Conservation (phyloP, 1,140 invertebrate species). For the Drosophila kanapiae region DNA sequence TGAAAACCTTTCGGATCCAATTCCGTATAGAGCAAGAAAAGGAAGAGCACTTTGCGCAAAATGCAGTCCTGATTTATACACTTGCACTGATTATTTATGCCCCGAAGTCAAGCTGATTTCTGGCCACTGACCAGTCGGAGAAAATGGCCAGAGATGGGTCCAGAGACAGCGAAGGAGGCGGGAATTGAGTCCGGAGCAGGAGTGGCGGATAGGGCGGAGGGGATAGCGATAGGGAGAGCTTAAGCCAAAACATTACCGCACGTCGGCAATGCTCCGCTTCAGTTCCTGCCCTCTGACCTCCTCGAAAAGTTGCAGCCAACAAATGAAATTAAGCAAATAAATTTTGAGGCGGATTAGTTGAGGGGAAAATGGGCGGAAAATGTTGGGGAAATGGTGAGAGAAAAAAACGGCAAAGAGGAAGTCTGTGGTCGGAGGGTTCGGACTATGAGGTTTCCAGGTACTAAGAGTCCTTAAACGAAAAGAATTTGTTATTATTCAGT, state of each 20-base stretch:
- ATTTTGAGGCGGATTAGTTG: slow-evolving; percentile 78
- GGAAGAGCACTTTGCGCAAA: background rate
- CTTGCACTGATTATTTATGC: slow-evolving; percentile 48
- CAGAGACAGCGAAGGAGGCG: background rate
- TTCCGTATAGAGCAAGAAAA: background rate
- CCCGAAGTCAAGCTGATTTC: slow-evolving; percentile 43
- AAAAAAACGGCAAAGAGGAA: background rate
- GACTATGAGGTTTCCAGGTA: background rate
- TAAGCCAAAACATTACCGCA: slow-evolving; percentile 76
- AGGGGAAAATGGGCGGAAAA: background rate
- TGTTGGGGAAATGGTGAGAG: background rate
- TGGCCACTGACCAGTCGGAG: slow-evolving; percentile 39
- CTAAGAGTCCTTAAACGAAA: background rate
- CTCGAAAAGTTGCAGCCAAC: slow-evolving; percentile 61
- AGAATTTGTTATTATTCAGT: fast-evolving
- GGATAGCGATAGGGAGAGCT: slow-evolving; percentile 45
- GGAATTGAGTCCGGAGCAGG: background rate
- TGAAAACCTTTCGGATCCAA: background rate
- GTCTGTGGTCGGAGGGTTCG: too few species aligned
- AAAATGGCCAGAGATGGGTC: slow-evolving; percentile 14
- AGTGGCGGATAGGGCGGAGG: background rate
- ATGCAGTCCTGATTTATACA: slow-evolving; percentile 40
- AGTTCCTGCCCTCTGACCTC: slow-evolving; percentile 13
- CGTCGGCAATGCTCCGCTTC: slow-evolving; percentile 49
- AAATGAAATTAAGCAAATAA: slow-evolving; percentile 84